Percentiles rank a stretch among this genome's conserved stretches.
Evolutionary conservation across 2,113 vertebrate species (phyloP).

Genomic region (Nibea coibor): DNA sequence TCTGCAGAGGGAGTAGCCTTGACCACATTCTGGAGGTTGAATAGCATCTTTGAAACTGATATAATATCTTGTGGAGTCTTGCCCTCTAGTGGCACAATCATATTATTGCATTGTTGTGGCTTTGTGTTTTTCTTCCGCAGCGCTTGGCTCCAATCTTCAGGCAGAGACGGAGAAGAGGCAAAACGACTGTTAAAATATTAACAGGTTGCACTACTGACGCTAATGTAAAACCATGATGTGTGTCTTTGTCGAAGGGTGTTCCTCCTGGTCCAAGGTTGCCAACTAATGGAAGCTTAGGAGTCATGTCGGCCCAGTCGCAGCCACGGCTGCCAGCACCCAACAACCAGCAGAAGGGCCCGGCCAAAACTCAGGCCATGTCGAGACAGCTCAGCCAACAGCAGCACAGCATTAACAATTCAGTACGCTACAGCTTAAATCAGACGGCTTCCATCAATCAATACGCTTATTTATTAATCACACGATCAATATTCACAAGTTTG

Average conservation of each 20-base stretch:
- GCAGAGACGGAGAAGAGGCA: background rate
- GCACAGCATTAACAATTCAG: slow-evolving; percentile 86
- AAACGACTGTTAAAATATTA: background rate
- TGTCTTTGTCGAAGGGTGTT: slow-evolving; percentile 62
- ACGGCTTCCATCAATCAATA: background rate
- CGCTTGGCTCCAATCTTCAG: background rate
- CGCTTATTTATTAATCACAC: background rate
- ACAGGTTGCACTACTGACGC: background rate
- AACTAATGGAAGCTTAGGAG: slow-evolving; percentile 67
- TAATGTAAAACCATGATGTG: slow-evolving; percentile 10
- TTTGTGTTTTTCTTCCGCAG: background rate
- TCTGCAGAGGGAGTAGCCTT: slow-evolving; percentile 80
- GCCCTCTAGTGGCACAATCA: slow-evolving; percentile 69
- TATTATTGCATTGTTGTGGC: slow-evolving; percentile 35
- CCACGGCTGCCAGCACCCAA: slow-evolving; percentile 81
- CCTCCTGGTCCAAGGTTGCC: slow-evolving; percentile 72
- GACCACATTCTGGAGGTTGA: slow-evolving; percentile 75
- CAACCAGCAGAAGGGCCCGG: slow-evolving; percentile 81
- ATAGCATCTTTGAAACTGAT: slow-evolving; percentile 64
- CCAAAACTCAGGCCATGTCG: slow-evolving; percentile 86
- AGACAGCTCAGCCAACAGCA: slow-evolving; percentile 89
- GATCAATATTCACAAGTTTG: background rate
- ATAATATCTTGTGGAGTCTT: slow-evolving; percentile 47
- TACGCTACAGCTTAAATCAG: slow-evolving; percentile 69
- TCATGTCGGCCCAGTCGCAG: slow-evolving; percentile 77